Evolutionary conservation across 2,797 vertebrate genomes (phyloP).

Genomic region (Chromobotia macracanthus): DNA sequence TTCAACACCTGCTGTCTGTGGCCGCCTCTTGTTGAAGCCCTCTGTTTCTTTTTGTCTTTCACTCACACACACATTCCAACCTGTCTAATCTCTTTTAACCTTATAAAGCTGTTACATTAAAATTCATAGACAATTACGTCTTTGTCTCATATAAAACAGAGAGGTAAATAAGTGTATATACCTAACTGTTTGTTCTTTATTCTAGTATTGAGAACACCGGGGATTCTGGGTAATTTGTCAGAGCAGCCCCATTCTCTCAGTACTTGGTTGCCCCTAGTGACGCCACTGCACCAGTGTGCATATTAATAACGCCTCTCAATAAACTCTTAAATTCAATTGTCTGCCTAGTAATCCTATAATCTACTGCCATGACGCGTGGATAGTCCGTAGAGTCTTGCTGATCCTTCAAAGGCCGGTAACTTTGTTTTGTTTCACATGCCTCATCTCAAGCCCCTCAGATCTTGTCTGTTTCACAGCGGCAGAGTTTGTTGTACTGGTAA

Average conservation of each 20-base stretch:
- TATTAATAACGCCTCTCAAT: slow-evolving; percentile 59
- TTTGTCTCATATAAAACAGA: neutral
- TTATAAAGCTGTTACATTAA: slow-evolving; percentile 4
- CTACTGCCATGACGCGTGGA: slow-evolving; percentile 37
- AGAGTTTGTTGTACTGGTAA: neutral
- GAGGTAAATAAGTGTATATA: slow-evolving; percentile 1
- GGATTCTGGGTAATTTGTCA: slow-evolving; percentile 54
- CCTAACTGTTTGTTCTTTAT: slow-evolving; percentile 11
- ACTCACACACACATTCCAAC: neutral
- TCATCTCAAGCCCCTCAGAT: neutral
- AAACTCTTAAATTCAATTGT: slow-evolving; percentile 55
- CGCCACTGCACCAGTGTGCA: slow-evolving; percentile 28
- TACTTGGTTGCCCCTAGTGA: slow-evolving; percentile 43
- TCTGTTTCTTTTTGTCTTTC: slow-evolving; percentile 7
- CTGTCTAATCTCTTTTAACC: slow-evolving; percentile 35
- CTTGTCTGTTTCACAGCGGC: neutral
- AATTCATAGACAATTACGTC: neutral
- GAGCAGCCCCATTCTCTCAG: slow-evolving; percentile 52
- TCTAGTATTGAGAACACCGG: slow-evolving; percentile 6
- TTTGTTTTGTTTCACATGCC: neutral
- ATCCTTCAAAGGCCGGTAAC: slow-evolving; percentile 21
- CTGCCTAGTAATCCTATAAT: slow-evolving; percentile 57
- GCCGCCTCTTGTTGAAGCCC: slow-evolving; percentile 13
- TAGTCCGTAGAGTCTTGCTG: slow-evolving; percentile 30
- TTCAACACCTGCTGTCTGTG: slow-evolving; percentile 39